Evolutionary conservation across 1,140 invertebrate species (phyloP), one percentile per base, ranked within the genome.

Genomic region (Kradibia gibbosae): DNA sequence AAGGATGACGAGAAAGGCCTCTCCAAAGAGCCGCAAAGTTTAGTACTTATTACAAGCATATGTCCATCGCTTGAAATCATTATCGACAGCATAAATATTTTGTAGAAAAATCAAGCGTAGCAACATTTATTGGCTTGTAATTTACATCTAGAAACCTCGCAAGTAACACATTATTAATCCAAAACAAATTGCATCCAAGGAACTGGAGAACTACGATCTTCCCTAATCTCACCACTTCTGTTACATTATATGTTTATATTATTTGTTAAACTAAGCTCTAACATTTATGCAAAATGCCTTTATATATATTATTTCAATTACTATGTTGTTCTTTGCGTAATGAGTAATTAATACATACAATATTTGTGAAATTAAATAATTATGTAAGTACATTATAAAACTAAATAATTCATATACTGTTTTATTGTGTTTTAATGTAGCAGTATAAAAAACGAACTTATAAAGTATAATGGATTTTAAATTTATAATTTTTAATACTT

Each of bases 71-170:
- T 71, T 39, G 42, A 73, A 82, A 82, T 60, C 73, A 67, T 82
- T 82, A 78, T 82, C 81, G 81, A 53, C 31, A 55, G 42, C 75
- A 57, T 82, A 82, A 82, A 82, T 78, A 78, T 82, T 82, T 82
- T 74, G 78, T 82, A 78, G 81, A 48, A 78, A 82, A 81, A 45
- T 77, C 45, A 48, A n/a, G 60, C 31, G 3, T 55, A 28, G 81
- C 74, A 48, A 28, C 55, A 25, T 22, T 39, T 20, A 20, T 28
- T 60, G 57, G 22, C n/a, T 48, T 73, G 57, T 45, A 55, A 72
- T 82, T 82, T 80, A 80, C 45, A 55, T 42, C 72, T n/a, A n/a
- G n/a, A n/a, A n/a, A 1, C 25, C 0, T 70, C 53, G 7, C 76
- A 36, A 36, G 57, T 42, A 15, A 45, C 39, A 20, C 62, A 53